Base-by-base conservation (phyloP, 2,888 invertebrate species). In the Pristionchus arcanus region DNA sequence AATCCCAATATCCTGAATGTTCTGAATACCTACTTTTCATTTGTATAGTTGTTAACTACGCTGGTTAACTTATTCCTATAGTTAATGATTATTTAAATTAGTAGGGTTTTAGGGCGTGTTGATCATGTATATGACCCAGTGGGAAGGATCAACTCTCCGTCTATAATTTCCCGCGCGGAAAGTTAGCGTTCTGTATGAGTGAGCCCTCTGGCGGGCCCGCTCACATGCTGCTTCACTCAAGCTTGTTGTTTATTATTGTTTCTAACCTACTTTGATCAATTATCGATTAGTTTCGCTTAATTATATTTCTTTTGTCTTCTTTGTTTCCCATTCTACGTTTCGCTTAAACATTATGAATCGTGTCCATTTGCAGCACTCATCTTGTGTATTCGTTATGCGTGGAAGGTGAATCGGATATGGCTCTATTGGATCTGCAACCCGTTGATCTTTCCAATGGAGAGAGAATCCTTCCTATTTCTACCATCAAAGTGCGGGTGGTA, bases 141-240 rank as follows among this genome's bases (percentile, higher is more conserved):
- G 77, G 37, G 0, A 37, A 21, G 37, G 11, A 42, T 77, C 13
- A 9, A 25, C 3, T 77, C 42, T 42, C 83, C n/a, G 2, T 28
- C 83, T 53, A 53, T 25, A 28, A 28, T 21, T 49, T 83, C 55
- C 77, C 83, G 37, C 53, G 83, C 28, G 83, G 83, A 83, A 53
- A 55, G 37, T 83, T 55, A 83, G 83, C 83, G 28, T 83, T 83
- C 83, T 83, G 83, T 83, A 1, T 42, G 2, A 19, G 21, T 83
- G 5, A 28, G n/a, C 53, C 83, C 28, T 16, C n/a, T 55, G 28
- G 77, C 53, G 55, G 55, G 55, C 55, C 28, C 15, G 53, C 83
- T 83, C 83, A 53, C 83, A 83, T 83, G 83, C 68, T 42, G 77
- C 77, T 77, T 77, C 42, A 77, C 42, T 77, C 77, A 42, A 77